Evolutionary conservation across 1,140 invertebrate genomes (phyloP), one percentile per base, ranked within the genome.

Genomic region (Episyrphus balteatus): DNA sequence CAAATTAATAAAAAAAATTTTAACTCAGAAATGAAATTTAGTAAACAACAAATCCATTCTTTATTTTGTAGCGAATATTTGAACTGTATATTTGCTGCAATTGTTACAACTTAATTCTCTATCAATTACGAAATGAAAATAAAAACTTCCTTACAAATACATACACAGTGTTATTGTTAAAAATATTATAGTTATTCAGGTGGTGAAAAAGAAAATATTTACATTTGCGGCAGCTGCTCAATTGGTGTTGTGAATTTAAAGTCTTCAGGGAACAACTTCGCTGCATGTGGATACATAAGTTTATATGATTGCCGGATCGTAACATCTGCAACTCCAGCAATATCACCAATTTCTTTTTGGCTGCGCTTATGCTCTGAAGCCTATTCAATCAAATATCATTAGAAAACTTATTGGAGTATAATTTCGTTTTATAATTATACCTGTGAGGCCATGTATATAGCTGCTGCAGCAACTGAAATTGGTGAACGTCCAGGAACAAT

Each of bases 391-490:
- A 8, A 26, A n/a, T n/a, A n/a, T n/a, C n/a, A n/a, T n/a, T 11
- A 1, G n/a, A 14, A 15, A 8, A 15, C 18, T 2, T 14, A 7
- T 15, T 15, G 15, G 12, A 17, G 18, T 30, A 2, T 26, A 26
- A 31, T 43, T n/a, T n/a, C n/a, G n/a, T n/a, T 7, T 46, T 15
- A 11, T 30, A n/a, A n/a, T 33, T 19, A 49, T 71, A 87, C 87
- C 72, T 95, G 92, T 36, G 92, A 97, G 1, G 97, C 96, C 94
- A 99, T 98, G 62, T 99, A 99, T 60, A 99, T 99, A 41, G 97
- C 95, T 40, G 97, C 96, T 32, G 97, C 97, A 1, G 97, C 92
- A 2, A 99, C 93, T 1, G 95, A 99, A 54, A 99, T 98, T 0
- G 97, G 97, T 54, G 94, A 98, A 61, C 95, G 80, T n/a, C 96